phyloP scores from a whole-genome alignment of 2,797 vertebrate species.

The Sebastes iracundus region DNA sequence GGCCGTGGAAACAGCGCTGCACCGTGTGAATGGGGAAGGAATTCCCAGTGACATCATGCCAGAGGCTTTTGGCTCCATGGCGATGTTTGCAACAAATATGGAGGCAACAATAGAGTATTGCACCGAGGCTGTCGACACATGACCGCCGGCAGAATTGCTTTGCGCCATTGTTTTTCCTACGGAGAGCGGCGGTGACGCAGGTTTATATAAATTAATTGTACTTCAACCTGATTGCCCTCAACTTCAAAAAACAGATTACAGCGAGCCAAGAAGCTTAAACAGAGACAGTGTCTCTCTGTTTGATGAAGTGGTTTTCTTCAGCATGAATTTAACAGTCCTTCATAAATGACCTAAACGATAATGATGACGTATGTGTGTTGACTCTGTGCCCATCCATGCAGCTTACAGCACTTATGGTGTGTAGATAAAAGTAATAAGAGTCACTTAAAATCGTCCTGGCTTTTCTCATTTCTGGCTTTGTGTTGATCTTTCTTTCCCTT shows the following conservation, averaged over 20 bases:
- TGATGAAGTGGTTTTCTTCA: background rate
- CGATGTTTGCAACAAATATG: slow-evolving; percentile 58
- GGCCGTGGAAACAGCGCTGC: slow-evolving; percentile 23
- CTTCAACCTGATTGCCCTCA: background rate
- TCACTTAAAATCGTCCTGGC: background rate
- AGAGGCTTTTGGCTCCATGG: slow-evolving; percentile 57
- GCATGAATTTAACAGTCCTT: background rate
- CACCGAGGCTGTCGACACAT: background rate
- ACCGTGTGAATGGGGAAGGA: slow-evolving; percentile 51
- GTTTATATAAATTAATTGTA: background rate
- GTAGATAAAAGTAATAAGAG: background rate
- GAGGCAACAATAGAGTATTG: slow-evolving; percentile 44
- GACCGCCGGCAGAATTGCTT: background rate
- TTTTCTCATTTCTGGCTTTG: background rate
- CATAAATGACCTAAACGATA: background rate
- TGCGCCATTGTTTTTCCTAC: slow-evolving; percentile 1
- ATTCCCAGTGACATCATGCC: slow-evolving; percentile 68
- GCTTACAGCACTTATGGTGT: background rate
- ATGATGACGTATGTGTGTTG: background rate
- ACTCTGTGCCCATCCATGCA: background rate
- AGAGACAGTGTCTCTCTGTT: background rate
- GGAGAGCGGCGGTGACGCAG: background rate
- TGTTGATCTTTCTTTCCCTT: background rate
- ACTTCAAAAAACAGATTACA: background rate
- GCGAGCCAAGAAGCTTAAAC: background rate